These are phyloP conservation scores for Gymnoscopelus braueri DNA, from an alignment of 2,797 vertebrate genomes.

Conservation along the genomic window DNA sequence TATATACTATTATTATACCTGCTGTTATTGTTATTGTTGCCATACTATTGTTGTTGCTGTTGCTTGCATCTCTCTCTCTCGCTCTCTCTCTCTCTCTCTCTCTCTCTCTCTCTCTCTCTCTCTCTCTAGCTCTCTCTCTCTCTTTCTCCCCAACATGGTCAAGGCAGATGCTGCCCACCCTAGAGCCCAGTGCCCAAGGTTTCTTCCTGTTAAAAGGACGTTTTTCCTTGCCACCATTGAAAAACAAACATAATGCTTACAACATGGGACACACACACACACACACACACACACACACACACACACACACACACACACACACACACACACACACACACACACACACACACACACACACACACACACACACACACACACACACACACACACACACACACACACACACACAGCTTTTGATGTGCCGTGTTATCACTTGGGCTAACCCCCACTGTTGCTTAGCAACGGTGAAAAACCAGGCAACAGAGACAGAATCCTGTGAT, in stretches of 20 bases:
- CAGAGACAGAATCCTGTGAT: conserved; percentile 44
- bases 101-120: too few species aligned
- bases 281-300: neutral
- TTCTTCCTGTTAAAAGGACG: neutral
- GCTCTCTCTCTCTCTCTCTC: too few species aligned
- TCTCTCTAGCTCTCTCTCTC: too few species aligned
- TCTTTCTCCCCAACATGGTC: too few species aligned
- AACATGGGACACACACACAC: neutral
- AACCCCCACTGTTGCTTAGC: conserved; percentile 60
- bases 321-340: neutral
- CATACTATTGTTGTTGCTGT: too few species aligned
- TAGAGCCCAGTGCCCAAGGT: too few species aligned
- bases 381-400: conserved; percentile 24
- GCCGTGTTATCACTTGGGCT: conserved; percentile 43
- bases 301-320: neutral
- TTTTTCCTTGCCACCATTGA: neutral
- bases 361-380: conserved; percentile 12
- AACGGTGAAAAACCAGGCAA: conserved; percentile 55
- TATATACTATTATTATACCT: too few species aligned
- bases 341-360: neutral
- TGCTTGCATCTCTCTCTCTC: too few species aligned
- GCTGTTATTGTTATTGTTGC: too few species aligned
- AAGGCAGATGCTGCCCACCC: too few species aligned
- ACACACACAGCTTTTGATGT: conserved; percentile 28
- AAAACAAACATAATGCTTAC: too few species aligned